Evolutionary conservation across 2,888 invertebrate species (phyloP).

Genomic region (Meghimatium bilineatum): DNA sequence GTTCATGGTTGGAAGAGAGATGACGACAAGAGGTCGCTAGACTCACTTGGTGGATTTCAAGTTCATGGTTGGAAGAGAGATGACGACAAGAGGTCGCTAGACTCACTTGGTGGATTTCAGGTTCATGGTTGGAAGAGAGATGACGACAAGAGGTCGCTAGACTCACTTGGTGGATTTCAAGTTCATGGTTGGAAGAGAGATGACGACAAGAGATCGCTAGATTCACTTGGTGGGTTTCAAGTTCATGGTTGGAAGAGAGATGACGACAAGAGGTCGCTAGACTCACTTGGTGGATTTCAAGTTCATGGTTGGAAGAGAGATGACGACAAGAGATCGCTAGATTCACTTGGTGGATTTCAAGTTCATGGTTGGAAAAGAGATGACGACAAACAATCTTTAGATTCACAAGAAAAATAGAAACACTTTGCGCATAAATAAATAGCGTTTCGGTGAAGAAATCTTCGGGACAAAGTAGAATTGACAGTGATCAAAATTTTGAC

Average conservation of each 20-base stretch:
- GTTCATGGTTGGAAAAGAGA: slow-evolving; percentile 33
- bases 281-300: slow-evolving; percentile 40
- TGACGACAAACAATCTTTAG: slow-evolving; percentile 11
- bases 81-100: slow-evolving; percentile 31
- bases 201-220: slow-evolving; percentile 27
- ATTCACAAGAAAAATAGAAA: slow-evolving; percentile 36
- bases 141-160: slow-evolving; percentile 25
- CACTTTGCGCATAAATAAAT: no score
- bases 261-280: slow-evolving; percentile 27
- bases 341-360: slow-evolving; percentile 35
- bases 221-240: slow-evolving; percentile 19
- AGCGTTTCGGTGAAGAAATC: slow-evolving; percentile 13
- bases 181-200: slow-evolving; percentile 44
- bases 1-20: slow-evolving; percentile 42
- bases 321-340: slow-evolving; percentile 4
- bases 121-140: slow-evolving; percentile 46
- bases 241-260: slow-evolving; percentile 14
- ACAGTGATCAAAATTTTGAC: no score
- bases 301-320: slow-evolving; percentile 37
- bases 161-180: slow-evolving; percentile 41
- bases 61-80: slow-evolving; percentile 41
- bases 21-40: slow-evolving; percentile 26
- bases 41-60: slow-evolving; percentile 37
- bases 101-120: slow-evolving; percentile 45
- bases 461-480: slow-evolving; percentile 14